Conservation (phyloP, 2,797 vertebrate species). For the Capromys pilorides region DNA sequence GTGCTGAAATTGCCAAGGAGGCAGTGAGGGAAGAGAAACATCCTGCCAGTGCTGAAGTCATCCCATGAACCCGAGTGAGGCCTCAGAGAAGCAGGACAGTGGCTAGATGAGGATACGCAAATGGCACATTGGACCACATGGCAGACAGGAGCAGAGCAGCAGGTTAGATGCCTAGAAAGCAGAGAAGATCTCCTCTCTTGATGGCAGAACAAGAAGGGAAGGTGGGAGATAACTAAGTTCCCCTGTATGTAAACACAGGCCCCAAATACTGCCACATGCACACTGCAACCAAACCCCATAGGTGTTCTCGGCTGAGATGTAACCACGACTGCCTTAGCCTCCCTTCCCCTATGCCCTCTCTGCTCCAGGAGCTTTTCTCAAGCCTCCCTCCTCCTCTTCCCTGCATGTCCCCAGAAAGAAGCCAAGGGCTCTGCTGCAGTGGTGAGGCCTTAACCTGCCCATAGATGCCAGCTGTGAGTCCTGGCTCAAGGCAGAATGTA, state of each 20-base stretch:
- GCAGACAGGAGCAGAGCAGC: background rate
- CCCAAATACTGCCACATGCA: background rate
- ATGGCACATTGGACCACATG: background rate
- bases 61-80: background rate
- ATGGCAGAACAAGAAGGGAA: background rate
- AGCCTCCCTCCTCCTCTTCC: background rate
- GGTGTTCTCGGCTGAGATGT: constrained; percentile 10
- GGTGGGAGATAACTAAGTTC: background rate
- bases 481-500: background rate
- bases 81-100: background rate
- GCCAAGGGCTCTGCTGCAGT: background rate
- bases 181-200: background rate
- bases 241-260: background rate
- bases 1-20: background rate
- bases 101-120: background rate
- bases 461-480: background rate
- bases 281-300: background rate
- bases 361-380: background rate
- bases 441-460: background rate
- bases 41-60: background rate
- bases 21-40: background rate
- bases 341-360: background rate
- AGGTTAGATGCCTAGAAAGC: background rate
- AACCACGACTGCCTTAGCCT: constrained; percentile 48
- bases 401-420: background rate